A percentile compares a stretch with the other conserved stretches of the same genome.
Conservation (phyloP, 2,888 invertebrate genomes). For the Molorchus minor region DNA sequence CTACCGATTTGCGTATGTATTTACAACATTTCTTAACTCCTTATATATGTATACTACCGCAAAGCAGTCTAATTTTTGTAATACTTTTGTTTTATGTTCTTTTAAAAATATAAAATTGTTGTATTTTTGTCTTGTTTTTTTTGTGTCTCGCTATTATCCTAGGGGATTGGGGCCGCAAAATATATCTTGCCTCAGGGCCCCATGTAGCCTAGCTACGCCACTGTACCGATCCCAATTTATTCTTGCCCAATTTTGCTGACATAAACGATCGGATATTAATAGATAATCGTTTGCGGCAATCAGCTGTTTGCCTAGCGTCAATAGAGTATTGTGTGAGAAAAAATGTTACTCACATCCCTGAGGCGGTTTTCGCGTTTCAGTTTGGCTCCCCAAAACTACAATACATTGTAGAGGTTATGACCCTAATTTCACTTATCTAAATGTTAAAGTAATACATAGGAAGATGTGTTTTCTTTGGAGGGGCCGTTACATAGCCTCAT, state of each 20-base stretch:
- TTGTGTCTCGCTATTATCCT: neutral
- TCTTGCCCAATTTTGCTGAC: neutral
- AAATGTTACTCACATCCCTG: conserved; percentile 14
- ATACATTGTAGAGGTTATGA: conserved; percentile 55
- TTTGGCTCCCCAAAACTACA: conserved; percentile 27
- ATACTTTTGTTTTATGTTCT: neutral
- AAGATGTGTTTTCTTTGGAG: conserved; percentile 53
- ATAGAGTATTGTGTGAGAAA: conserved; percentile 15
- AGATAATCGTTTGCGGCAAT: neutral
- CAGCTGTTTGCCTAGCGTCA: conserved; percentile 23
- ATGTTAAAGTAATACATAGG: conserved; percentile 55
- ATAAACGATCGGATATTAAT: conserved; percentile 6
- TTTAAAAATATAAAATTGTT: neutral
- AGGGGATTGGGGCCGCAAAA: neutral
- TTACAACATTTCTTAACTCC: too few species aligned
- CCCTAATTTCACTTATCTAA: conserved; percentile 61
- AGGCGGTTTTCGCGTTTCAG: conserved; percentile 23
- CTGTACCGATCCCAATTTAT: neutral
- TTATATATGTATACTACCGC: too few species aligned
- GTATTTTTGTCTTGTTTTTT: neutral
- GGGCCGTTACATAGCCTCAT: conserved; percentile 52
- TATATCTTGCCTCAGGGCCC: too few species aligned
- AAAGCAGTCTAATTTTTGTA: too few species aligned
- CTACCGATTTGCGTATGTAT: too few species aligned
- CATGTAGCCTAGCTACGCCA: too few species aligned